phyloP scores from a whole-genome alignment of 2,888 invertebrate species.

The Aleiodes leptofemur region DNA sequence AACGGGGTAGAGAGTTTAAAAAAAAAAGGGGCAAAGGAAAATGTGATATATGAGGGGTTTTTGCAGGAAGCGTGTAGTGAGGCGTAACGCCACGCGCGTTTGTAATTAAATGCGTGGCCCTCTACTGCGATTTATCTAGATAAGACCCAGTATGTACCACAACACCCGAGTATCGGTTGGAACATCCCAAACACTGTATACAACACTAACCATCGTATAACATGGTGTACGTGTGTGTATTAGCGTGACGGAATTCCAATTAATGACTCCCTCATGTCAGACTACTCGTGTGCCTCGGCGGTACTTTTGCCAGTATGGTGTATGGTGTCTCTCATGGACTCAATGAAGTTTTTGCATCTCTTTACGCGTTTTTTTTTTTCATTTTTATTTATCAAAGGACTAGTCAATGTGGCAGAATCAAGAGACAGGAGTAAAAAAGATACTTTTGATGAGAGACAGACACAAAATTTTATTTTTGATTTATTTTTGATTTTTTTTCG shows the following conservation, averaged over 20 bases:
- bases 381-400: background rate
- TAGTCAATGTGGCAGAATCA: constrained; percentile 15
- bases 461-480: background rate
- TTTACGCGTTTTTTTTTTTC: background rate
- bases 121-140: constrained; percentile 21
- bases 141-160: constrained; percentile 10
- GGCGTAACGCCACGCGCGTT: constrained; percentile 33
- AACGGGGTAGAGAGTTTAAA: background rate
- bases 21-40: constrained; percentile 26
- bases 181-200: constrained; percentile 3
- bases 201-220: background rate
- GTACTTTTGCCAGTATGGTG: background rate
- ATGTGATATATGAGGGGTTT: constrained; percentile 3
- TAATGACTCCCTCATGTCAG: constrained; percentile 33
- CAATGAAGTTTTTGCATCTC: constrained; percentile 7
- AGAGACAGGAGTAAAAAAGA: background rate
- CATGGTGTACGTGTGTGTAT: constrained; percentile 23
- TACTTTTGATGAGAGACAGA: constrained; percentile 19
- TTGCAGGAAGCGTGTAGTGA: constrained; percentile 22
- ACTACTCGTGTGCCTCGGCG: constrained; percentile 16
- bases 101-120: constrained; percentile 29
- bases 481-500: background rate
- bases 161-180: constrained; percentile 21
- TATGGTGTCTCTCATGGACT: constrained; percentile 7
- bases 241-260: constrained; percentile 35